These are phyloP conservation scores for Cheilosia pagana DNA, from an alignment of 2,888 invertebrate species.

Conservation along the genomic window DNA sequence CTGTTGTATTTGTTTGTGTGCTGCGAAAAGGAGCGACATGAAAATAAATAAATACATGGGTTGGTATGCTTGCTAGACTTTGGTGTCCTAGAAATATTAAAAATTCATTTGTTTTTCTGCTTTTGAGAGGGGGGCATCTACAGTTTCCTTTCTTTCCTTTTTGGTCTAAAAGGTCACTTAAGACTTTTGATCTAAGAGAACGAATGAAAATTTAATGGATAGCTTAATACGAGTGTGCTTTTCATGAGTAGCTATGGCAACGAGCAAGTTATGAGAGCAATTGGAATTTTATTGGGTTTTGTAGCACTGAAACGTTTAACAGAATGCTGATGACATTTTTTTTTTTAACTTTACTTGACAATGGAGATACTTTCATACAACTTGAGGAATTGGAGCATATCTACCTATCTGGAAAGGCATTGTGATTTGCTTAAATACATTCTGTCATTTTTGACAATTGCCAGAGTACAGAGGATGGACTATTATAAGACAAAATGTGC, in stretches of 20 bases:
- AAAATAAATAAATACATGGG: not conserved
- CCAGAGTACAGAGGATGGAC: no score
- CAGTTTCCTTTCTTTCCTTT: not conserved
- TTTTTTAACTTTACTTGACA: no score
- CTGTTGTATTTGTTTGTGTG: not conserved
- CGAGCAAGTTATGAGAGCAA: not conserved
- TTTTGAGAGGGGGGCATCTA: not conserved
- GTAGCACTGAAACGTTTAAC: not conserved
- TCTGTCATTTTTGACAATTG: no score
- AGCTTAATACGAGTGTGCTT: not conserved
- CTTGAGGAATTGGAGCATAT: no score
- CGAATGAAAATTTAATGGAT: not conserved
- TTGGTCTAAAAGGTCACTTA: not conserved
- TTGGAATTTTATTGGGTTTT: not conserved
- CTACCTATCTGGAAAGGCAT: no score
- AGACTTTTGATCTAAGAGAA: not conserved
- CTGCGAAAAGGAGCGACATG: conserved; percentile 17
- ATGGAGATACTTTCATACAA: no score
- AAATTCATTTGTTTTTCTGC: not conserved
- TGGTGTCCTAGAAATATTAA: not conserved
- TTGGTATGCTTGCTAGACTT: not conserved
- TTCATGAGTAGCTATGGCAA: not conserved
- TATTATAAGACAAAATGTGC: no score
- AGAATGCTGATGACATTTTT: no score
- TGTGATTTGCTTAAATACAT: no score